Conservation (phyloP, 1,140 invertebrate species). For the Vollenhovia emeryi region DNA sequence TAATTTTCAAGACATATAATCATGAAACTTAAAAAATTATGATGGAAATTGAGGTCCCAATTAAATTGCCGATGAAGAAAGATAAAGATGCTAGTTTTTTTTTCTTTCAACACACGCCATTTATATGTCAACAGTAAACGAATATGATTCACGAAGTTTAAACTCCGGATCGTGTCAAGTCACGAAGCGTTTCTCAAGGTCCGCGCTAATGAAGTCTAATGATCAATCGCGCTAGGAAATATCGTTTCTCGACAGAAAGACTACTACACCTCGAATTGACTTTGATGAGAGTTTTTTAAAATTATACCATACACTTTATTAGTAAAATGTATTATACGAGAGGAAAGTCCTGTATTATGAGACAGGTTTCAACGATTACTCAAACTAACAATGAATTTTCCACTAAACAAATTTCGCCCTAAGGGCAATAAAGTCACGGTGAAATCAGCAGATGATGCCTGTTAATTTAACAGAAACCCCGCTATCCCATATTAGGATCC, state of each 20-base stretch:
- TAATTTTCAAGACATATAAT: neutral
- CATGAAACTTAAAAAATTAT: neutral
- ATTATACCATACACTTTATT: too few species aligned
- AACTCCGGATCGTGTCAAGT: neutral
- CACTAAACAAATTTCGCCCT: too few species aligned
- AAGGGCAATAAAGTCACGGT: too few species aligned
- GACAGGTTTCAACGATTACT: too few species aligned
- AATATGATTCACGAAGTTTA: neutral
- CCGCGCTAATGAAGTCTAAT: neutral
- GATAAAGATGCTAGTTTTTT: neutral
- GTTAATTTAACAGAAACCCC: too few species aligned
- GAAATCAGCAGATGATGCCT: too few species aligned
- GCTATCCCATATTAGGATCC: too few species aligned
- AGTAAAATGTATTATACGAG: too few species aligned
- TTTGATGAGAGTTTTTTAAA: too few species aligned
- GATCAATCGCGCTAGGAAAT: neutral
- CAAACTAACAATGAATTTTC: too few species aligned
- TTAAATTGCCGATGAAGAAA: neutral
- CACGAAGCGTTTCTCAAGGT: neutral
- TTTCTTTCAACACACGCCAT: too few species aligned
- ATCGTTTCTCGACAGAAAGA: neutral
- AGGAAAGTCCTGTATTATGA: too few species aligned
- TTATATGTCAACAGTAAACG: neutral
- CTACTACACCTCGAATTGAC: neutral
- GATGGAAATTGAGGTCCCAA: neutral